Base-by-base conservation (phyloP, 2,888 invertebrate genomes). In the Teinopalpus imperialis region DNA sequence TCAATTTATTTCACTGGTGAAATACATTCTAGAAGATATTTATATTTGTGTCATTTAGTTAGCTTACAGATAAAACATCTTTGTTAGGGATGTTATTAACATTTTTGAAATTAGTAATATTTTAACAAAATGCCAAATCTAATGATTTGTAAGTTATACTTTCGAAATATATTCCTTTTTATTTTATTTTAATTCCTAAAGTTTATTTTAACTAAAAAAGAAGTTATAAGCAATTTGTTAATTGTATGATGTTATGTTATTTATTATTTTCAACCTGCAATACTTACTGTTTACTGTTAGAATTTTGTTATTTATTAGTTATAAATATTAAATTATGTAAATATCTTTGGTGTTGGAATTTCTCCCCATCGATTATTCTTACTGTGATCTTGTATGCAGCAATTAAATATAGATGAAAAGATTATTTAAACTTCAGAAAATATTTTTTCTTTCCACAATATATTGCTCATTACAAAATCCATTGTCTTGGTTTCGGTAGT, bases 401-500 rank as follows among this genome's bases (percentile, higher is more conserved):
- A 32, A 26, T 26, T 29, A 12, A n/a, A n/a, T n/a, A n/a, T 12
- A 27, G 5, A 7, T 20, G 7, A 27, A 10, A n/a, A n/a, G n/a
- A n/a, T n/a, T n/a, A n/a, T n/a, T n/a, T n/a, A n/a, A n/a, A n/a
- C n/a, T n/a, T n/a, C n/a, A n/a, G n/a, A n/a, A n/a, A n/a, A n/a
- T n/a, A n/a, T n/a, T n/a, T n/a, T n/a, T n/a, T n/a, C n/a, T n/a
- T n/a, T n/a, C n/a, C n/a, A n/a, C n/a, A n/a, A 27, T 6, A 2
- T 18, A 39, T 26, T 31, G 37, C 44, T 44, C 24, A 7, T 20
- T 36, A 31, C 37, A 44, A 39, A 30, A 31, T 23, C 20, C 4
- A 20, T 24, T 39, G 32, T 21, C 13, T 36, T 21, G 37, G 44
- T 44, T 44, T 32, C 14, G 37, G 44, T 32, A 21, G 27, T 13